Evolutionary conservation across 53 echinoderm and acorn worm genomes (phyloP).

Genomic region (Holothuria scabra): DNA sequence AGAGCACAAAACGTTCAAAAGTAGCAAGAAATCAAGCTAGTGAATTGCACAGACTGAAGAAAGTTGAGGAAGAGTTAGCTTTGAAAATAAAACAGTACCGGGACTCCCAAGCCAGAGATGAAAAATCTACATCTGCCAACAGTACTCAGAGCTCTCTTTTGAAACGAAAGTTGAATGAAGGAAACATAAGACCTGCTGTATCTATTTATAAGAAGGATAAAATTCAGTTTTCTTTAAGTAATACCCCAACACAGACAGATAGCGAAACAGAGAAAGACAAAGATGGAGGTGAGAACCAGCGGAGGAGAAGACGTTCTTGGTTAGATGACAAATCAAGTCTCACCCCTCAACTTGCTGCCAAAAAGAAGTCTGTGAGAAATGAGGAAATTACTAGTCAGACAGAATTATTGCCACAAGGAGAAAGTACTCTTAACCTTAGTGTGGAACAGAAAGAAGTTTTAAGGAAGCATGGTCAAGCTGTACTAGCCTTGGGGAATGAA

Average conservation of each 20-base stretch:
- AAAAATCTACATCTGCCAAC: constrained; percentile 15
- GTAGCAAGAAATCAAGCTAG: constrained; percentile 8
- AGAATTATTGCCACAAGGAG: background rate
- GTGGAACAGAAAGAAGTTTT: background rate
- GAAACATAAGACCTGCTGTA: constrained; percentile 65
- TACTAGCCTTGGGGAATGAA: background rate
- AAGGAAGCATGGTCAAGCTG: background rate
- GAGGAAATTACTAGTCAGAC: background rate
- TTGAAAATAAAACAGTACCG: constrained; percentile 71
- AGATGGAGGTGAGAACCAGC: constrained; percentile 26
- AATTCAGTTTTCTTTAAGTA: constrained; percentile 56
- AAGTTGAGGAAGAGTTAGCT: constrained; percentile 80
- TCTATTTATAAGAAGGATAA: constrained; percentile 86
- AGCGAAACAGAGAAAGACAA: constrained; percentile 45
- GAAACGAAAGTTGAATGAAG: background rate
- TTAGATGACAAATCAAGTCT: constrained; percentile 76
- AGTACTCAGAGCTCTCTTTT: constrained; percentile 20
- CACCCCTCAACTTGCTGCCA: constrained; percentile 74
- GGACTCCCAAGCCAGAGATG: constrained; percentile 27
- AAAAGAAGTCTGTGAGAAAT: background rate
- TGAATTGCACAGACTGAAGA: constrained; percentile 76
- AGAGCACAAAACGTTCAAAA: constrained; percentile 7
- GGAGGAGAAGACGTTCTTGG: constrained; percentile 77
- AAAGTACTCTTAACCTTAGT: background rate
- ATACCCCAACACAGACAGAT: constrained; percentile 62